Percentiles rank a stretch among this genome's conserved stretches.
Evolutionary conservation across 1,140 invertebrate genomes (phyloP).

Genomic region (Bactericera cockerelli): DNA sequence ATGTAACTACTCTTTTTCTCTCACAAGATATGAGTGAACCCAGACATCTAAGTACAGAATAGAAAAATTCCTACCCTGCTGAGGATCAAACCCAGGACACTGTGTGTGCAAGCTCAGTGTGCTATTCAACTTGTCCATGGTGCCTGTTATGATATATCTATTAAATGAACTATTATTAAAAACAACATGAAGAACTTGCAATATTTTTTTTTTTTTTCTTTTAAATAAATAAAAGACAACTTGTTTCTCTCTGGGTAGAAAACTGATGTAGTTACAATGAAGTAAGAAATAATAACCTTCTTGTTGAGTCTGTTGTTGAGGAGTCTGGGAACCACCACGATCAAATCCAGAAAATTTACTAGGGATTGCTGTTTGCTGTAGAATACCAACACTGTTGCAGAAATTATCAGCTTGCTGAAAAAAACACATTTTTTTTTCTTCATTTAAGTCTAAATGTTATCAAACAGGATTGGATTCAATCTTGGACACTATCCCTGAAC

Average conservation of each 20-base stretch:
- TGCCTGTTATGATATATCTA: neutral
- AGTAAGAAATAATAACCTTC: constrained; percentile 51
- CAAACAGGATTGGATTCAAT: too few relatives aligned
- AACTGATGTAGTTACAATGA: constrained; percentile 44
- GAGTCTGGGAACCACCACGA: constrained; percentile 67
- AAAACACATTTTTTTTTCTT: too few relatives aligned
- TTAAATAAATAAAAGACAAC: constrained; percentile 30
- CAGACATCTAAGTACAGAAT: too few relatives aligned
- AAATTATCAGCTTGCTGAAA: constrained; percentile 93
- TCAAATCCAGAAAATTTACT: constrained; percentile 88
- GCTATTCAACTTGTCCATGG: too few relatives aligned
- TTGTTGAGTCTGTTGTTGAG: constrained; percentile 40
- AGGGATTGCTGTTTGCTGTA: constrained; percentile 85
- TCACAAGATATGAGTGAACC: too few relatives aligned
- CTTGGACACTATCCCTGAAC: too few relatives aligned
- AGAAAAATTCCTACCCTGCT: too few relatives aligned
- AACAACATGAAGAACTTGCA: neutral
- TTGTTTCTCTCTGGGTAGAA: too few relatives aligned
- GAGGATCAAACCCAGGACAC: too few relatives aligned
- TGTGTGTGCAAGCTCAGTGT: too few relatives aligned
- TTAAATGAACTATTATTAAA: constrained; percentile 9
- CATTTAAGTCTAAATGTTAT: too few relatives aligned
- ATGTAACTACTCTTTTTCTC: too few relatives aligned
- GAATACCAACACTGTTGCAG: constrained; percentile 90
- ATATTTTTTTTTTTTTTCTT: neutral